A percentile compares a stretch with the other conserved stretches of the same genome.
Conservation (phyloP, 1,140 invertebrate species). For the Phymastichus coffea region DNA sequence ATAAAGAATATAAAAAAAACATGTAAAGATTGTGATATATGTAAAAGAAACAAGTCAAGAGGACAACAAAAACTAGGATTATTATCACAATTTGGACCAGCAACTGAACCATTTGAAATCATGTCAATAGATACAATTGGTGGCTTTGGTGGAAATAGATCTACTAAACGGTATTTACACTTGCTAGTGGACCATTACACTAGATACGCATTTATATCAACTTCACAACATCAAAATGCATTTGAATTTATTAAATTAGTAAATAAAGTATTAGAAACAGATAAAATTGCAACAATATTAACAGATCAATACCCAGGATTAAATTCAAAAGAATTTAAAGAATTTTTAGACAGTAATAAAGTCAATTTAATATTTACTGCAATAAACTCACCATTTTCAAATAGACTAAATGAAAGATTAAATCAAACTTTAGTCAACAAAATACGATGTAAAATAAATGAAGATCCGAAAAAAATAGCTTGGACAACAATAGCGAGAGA, state of each 20-base stretch:
- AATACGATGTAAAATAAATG: constrained; percentile 21
- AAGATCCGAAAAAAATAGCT: constrained; percentile 5
- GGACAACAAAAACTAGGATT: constrained; percentile 22
- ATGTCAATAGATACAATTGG: constrained; percentile 43
- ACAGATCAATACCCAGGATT: constrained; percentile 29
- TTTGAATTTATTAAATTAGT: constrained; percentile 47
- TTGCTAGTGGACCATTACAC: constrained; percentile 39
- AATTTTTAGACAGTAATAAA: constrained; percentile 22
- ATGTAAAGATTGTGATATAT: constrained; percentile 18
- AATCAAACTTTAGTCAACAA: constrained; percentile 27
- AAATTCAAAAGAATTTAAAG: constrained; percentile 30
- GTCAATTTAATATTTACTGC: constrained; percentile 25
- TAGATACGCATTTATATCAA: constrained; percentile 41
- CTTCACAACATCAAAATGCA: constrained; percentile 42
- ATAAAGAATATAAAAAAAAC: constrained; percentile 16
- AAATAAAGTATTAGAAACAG: constrained; percentile 24
- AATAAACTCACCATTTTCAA: constrained; percentile 21
- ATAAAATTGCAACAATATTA: constrained; percentile 35
- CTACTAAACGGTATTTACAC: constrained; percentile 42
- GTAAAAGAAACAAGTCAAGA: constrained; percentile 31
- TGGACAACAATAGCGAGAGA: constrained; percentile 23
- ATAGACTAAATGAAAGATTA: constrained; percentile 27
- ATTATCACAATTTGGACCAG: constrained; percentile 33
- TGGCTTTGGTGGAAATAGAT: constrained; percentile 37
- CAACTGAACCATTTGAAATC: constrained; percentile 41